phyloP scores from a whole-genome alignment of 2,113 vertebrate genomes.

The Apus apus region DNA sequence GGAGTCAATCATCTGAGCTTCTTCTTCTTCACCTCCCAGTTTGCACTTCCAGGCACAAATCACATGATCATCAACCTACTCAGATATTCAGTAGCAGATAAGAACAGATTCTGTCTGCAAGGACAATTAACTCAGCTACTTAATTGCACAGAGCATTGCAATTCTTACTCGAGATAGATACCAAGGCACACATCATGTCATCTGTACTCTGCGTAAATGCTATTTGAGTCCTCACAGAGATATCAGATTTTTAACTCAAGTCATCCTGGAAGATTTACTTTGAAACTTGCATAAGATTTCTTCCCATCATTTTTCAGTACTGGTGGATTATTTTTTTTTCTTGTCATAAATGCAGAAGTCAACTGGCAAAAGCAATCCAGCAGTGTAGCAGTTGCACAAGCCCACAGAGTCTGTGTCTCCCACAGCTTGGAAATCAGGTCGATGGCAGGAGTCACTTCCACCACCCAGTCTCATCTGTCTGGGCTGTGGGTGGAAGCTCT shows the following conservation, averaged over 20 bases:
- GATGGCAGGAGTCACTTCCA: background rate
- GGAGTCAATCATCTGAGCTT: background rate
- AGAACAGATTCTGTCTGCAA: background rate
- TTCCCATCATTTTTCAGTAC: background rate
- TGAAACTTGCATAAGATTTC: background rate
- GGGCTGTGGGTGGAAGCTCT: background rate
- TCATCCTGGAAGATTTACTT: background rate
- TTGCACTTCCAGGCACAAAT: background rate
- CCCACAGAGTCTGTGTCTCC: background rate
- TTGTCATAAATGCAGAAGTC: background rate
- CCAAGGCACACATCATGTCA: background rate
- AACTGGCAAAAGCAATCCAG: background rate
- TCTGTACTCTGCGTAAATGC: background rate
- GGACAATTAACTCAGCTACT: background rate
- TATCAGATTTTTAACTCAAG: background rate
- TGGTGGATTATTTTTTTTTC: background rate
- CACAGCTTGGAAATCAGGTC: background rate
- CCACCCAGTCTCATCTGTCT: background rate
- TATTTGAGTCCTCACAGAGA: background rate
- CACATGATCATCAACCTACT: background rate
- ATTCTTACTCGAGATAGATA: background rate
- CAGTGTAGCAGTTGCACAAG: background rate
- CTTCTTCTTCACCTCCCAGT: background rate
- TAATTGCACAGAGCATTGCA: background rate
- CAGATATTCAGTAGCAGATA: background rate